Evolutionary conservation across 1,140 invertebrate species (phyloP).

Genomic region (Penaeus vannamei): DNA sequence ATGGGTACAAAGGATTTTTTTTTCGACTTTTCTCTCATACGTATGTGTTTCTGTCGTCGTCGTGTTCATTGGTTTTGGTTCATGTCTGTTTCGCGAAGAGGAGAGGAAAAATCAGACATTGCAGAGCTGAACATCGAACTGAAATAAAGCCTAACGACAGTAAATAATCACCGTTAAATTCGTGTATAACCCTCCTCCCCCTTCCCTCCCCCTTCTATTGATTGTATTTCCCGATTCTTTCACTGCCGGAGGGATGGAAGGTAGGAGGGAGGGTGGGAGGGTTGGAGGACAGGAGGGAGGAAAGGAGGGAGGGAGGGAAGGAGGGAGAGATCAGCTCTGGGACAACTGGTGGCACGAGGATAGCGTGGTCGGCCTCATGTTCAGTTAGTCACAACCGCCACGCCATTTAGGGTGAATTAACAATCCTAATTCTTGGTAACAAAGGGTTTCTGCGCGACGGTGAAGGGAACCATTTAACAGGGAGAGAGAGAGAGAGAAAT

Average conservation of each 20-base stretch:
- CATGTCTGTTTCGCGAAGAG: neutral
- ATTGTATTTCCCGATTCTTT: conserved; percentile 59
- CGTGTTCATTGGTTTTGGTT: neutral
- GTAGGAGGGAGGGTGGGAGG: neutral
- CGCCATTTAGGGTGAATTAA: too few relatives aligned
- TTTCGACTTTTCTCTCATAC: neutral
- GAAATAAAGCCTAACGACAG: conserved; percentile 6
- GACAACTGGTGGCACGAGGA: conserved; percentile 10
- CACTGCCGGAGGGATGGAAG: conserved; percentile 21
- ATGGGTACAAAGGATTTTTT: conserved; percentile 23
- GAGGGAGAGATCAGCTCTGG: conserved; percentile 24
- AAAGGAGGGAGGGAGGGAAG: neutral
- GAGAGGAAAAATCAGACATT: neutral
- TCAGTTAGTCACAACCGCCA: neutral
- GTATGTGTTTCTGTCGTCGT: too few relatives aligned
- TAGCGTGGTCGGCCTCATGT: neutral
- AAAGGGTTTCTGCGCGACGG: too few relatives aligned
- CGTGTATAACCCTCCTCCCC: conserved; percentile 37
- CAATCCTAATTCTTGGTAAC: too few relatives aligned
- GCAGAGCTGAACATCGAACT: neutral
- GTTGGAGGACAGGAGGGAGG: neutral
- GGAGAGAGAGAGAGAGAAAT: too few relatives aligned
- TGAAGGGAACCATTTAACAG: too few relatives aligned
- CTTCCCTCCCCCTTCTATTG: conserved; percentile 38
- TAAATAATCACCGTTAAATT: conserved; percentile 57